These are phyloP conservation scores for Larimichthys crocea DNA, from an alignment of 2,113 vertebrate species.

Conservation along the genomic window DNA sequence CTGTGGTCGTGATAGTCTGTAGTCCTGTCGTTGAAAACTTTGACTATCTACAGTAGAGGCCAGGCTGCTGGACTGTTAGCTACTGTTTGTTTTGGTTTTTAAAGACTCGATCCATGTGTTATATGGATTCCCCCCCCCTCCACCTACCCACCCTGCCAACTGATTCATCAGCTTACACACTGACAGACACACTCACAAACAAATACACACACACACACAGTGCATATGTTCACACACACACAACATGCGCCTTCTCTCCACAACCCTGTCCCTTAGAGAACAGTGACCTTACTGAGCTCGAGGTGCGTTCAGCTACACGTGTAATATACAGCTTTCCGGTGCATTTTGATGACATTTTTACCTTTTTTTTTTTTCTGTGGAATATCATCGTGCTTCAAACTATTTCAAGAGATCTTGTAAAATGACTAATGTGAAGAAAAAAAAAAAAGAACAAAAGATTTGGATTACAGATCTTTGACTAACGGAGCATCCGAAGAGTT, in stretches of 20 bases:
- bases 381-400: conserved; percentile 35
- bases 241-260: conserved; percentile 79
- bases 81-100: conserved; percentile 71
- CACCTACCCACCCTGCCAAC: conserved; percentile 25
- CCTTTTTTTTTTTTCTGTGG: conserved; percentile 34
- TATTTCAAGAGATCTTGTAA: conserved; percentile 21
- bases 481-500: conserved; percentile 50
- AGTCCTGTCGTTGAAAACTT: conserved; percentile 72
- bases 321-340: conserved; percentile 45
- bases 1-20: conserved; percentile 79
- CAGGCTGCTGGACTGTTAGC: conserved; percentile 74
- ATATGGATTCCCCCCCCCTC: conserved; percentile 30
- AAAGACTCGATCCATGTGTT: conserved; percentile 52
- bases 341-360: conserved; percentile 64
- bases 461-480: conserved; percentile 44
- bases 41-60: conserved; percentile 73
- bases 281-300: conserved; percentile 84
- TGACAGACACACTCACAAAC: conserved; percentile 30
- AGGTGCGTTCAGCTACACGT: conserved; percentile 78
- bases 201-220: conserved; percentile 11
- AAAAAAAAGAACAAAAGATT: conserved; percentile 25
- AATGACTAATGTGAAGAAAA: conserved; percentile 55
- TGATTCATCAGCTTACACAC: conserved; percentile 55
- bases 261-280: conserved; percentile 73
- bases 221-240: conserved; percentile 23